These are phyloP conservation scores for Axinella damicornis DNA, from an alignment of 37 sponge, comb jelly and placozoan genomes.

Conservation along the genomic window DNA sequence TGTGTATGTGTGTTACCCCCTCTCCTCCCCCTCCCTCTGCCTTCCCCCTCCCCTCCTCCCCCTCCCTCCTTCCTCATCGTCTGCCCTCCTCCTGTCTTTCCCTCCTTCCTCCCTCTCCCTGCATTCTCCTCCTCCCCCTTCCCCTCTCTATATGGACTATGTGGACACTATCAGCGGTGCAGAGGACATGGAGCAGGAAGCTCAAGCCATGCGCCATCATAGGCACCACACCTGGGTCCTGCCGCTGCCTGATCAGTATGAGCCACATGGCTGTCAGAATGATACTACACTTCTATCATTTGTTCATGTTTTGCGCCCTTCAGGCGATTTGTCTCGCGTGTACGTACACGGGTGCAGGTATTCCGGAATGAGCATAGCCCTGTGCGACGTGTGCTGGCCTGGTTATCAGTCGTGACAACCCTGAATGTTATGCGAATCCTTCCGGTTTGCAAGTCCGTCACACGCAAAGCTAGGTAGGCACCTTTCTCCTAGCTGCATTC, in stretches of 20 bases:
- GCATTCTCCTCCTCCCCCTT: too few species aligned
- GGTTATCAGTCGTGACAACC: not conserved
- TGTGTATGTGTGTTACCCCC: too few species aligned
- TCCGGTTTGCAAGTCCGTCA: too few species aligned
- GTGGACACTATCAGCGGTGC: constrained; percentile 72
- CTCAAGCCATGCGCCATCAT: constrained; percentile 38
- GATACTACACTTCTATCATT: too few species aligned
- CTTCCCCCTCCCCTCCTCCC: too few species aligned
- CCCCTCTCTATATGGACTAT: constrained; percentile 71
- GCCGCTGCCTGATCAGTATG: not conserved
- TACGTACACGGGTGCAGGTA: constrained; percentile 9
- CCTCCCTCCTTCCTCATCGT: too few species aligned
- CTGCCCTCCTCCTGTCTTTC: not conserved
- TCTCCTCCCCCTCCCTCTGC: not conserved
- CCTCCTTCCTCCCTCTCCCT: too few species aligned
- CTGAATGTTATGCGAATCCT: not conserved
- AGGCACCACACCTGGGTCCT: constrained; percentile 26
- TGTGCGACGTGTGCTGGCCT: not conserved
- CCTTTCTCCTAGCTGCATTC: too few species aligned
- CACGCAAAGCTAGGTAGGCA: too few species aligned
- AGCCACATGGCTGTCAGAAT: too few species aligned
- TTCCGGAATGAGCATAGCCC: constrained; percentile 8
- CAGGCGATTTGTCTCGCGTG: constrained; percentile 27
- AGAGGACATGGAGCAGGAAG: constrained; percentile 47
- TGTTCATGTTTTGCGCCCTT: not conserved